These are phyloP conservation scores for Drosophila lutescens DNA, from an alignment of 2,888 invertebrate genomes.

Conservation along the genomic window DNA sequence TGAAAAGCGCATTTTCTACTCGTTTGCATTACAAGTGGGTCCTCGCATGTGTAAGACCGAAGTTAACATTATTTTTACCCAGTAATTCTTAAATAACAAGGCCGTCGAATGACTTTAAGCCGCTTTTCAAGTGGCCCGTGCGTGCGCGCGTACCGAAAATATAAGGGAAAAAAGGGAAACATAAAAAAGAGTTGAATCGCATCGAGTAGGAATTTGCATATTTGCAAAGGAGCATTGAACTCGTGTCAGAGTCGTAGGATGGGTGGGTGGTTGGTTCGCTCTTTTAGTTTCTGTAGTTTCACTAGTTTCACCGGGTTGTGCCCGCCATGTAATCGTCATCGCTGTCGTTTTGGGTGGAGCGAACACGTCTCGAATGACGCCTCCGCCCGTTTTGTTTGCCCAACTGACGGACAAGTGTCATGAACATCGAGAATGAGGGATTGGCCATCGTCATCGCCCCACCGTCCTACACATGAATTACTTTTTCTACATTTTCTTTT, in stretches of 20 bases:
- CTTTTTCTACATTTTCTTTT: slow-evolving; percentile 16
- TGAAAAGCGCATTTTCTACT: slow-evolving; percentile 32
- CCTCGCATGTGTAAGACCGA: slow-evolving; percentile 51
- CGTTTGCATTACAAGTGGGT: slow-evolving; percentile 20
- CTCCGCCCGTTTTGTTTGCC: slow-evolving; percentile 67
- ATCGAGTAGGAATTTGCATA: slow-evolving; percentile 65
- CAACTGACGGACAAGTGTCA: slow-evolving; percentile 76
- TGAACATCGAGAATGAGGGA: slow-evolving; percentile 56
- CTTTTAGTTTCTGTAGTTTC: slow-evolving; percentile 26
- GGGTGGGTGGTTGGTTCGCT: slow-evolving; percentile 23
- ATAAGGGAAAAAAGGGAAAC: slow-evolving; percentile 14
- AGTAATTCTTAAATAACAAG: slow-evolving; percentile 71
- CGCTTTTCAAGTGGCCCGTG: slow-evolving; percentile 55
- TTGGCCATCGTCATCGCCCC: slow-evolving; percentile 46
- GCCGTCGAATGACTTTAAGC: slow-evolving; percentile 53
- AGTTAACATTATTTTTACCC: slow-evolving; percentile 63
- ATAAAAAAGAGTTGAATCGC: slow-evolving; percentile 49
- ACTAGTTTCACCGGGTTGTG: slow-evolving; percentile 9
- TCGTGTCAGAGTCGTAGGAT: slow-evolving; percentile 15
- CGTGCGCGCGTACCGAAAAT: slow-evolving; percentile 42
- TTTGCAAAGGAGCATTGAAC: slow-evolving; percentile 68
- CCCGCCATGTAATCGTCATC: slow-evolving; percentile 38
- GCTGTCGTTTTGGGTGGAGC: slow-evolving; percentile 45
- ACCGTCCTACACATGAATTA: slow-evolving; percentile 15
- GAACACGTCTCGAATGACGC: slow-evolving; percentile 74